phyloP scores from a whole-genome alignment of 2,888 invertebrate genomes.

The Aplocera efformata region DNA sequence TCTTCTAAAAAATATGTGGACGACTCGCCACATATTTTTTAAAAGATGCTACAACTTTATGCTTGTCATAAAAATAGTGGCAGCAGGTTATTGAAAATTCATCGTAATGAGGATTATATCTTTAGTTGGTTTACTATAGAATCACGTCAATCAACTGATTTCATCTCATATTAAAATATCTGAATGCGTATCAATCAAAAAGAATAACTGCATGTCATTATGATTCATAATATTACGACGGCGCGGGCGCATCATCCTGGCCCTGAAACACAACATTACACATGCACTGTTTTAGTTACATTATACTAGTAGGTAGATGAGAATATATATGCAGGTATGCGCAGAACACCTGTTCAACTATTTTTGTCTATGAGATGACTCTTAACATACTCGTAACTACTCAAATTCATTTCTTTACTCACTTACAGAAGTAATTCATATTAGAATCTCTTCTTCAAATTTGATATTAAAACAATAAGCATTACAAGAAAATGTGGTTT shows the following conservation, averaged over 20 bases:
- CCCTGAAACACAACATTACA: constrained; percentile 23
- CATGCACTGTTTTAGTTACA: constrained; percentile 12
- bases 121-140: too few relatives aligned
- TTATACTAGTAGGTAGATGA: background rate
- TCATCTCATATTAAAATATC: background rate
- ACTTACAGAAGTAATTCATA: too few relatives aligned
- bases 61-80: too few relatives aligned
- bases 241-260: constrained; percentile 20
- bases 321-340: constrained; percentile 4
- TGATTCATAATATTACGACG: constrained; percentile 18
- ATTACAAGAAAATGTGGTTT: too few relatives aligned
- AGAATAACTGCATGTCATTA: constrained; percentile 19
- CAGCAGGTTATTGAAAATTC: too few relatives aligned
- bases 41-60: too few relatives aligned
- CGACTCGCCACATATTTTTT: too few relatives aligned
- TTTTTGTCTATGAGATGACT: constrained; percentile 11
- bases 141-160: background rate
- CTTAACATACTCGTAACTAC: constrained; percentile 2
- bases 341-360: constrained; percentile 27
- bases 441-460: too few relatives aligned
- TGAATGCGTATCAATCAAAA: constrained; percentile 11
- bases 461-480: too few relatives aligned
- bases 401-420: too few relatives aligned
- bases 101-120: too few relatives aligned
- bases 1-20: too few relatives aligned